phyloP scores from a whole-genome alignment of 1,140 invertebrate species.

The Hylaeus volcanicus region DNA sequence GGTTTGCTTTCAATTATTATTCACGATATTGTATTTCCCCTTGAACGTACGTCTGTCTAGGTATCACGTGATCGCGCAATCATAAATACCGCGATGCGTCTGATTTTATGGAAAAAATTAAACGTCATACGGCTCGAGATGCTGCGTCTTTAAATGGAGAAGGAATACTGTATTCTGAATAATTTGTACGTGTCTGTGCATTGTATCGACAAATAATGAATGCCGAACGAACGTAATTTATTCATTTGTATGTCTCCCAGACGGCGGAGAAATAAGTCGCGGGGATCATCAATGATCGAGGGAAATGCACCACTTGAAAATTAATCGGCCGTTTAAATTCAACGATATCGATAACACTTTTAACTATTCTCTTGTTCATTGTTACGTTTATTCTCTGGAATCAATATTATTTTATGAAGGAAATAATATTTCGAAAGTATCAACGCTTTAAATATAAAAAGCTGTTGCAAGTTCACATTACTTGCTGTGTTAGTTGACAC shows the following conservation, averaged over 20 bases:
- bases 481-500: no score
- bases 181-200: constrained; percentile 42
- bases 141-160: constrained; percentile 2
- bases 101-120: constrained; percentile 23
- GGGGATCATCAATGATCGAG: background rate
- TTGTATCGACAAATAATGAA: constrained; percentile 25
- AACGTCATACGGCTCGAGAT: background rate
- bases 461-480: no score
- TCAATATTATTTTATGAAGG: background rate
- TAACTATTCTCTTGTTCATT: background rate
- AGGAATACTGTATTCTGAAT: background rate
- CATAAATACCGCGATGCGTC: background rate
- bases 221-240: background rate
- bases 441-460: no score
- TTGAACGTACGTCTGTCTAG: background rate
- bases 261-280: background rate
- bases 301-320: background rate
- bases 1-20: background rate
- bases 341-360: background rate
- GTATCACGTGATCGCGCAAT: background rate
- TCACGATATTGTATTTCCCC: no score
- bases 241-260: background rate
- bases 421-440: background rate
- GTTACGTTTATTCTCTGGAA: background rate
- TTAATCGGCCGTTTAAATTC: background rate